Percentiles rank a stretch among this genome's conserved stretches.
Evolutionary conservation across 2,888 invertebrate species (phyloP).

Genomic region (Cheilosia scutellata): DNA sequence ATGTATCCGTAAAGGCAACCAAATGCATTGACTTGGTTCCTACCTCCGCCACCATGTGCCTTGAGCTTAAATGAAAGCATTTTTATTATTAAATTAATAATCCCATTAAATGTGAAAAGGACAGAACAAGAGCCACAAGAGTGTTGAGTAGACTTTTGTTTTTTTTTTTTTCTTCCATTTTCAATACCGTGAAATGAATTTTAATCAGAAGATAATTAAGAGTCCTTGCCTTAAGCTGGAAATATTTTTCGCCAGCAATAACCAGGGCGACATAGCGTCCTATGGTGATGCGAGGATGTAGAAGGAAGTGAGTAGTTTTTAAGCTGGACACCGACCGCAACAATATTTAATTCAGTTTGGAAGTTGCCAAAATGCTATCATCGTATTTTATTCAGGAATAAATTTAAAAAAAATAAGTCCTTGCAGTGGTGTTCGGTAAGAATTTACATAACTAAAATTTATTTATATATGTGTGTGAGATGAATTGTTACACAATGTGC

Average conservation of each 20-base stretch:
- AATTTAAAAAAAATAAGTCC: constrained; percentile 23
- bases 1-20: constrained; percentile 8
- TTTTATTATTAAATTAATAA: constrained; percentile 82
- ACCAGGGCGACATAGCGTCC: background rate
- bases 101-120: constrained; percentile 78
- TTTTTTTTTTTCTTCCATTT: constrained; percentile 4
- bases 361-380: constrained; percentile 42
- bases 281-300: background rate
- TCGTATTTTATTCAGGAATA: constrained; percentile 36
- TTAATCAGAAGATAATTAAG: constrained; percentile 83
- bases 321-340: constrained; percentile 13
- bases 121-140: background rate
- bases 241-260: background rate
- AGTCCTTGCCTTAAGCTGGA: constrained; percentile 22
- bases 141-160: constrained; percentile 20
- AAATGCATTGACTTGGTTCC: constrained; percentile 28
- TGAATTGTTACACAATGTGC: too few relatives aligned
- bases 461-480: background rate
- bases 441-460: constrained; percentile 19
- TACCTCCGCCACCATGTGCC: constrained; percentile 11
- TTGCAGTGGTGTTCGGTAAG: constrained; percentile 4
- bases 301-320: background rate
- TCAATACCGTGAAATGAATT: constrained; percentile 68
- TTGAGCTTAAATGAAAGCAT: constrained; percentile 81
- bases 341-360: constrained; percentile 46